Base-by-base conservation (phyloP, 2,113 vertebrate genomes). In the Myiopsitta monachus region DNA sequence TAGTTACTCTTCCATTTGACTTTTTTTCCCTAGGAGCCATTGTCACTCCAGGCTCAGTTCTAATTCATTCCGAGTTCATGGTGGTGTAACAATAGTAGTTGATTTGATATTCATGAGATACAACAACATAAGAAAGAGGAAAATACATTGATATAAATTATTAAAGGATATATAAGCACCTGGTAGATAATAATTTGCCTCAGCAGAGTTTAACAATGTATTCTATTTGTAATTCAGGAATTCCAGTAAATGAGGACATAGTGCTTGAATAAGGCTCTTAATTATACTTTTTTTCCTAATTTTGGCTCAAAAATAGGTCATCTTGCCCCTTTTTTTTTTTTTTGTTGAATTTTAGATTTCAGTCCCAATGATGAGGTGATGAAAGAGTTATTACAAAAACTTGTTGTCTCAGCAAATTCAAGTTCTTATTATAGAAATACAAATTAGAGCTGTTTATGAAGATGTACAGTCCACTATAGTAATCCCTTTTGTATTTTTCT, bases 131-230 rank as follows among this genome's bases (percentile, higher is more conserved):
- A 82, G 77, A 47, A 92, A 77, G 39, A 74, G 54, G 28, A 62
- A 89, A 95, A 87, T 70, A 72, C 10, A 72, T 76, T 69, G 22
- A 62, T 88, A 57, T 87, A 51, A 87, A 85, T 95, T 92, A 86
- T 79, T 92, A 85, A 94, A 82, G 30, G 17, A 19, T 79, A 94
- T 79, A 91, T 92, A 94, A 91, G 33, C 66, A 89, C 39, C 52
- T 73, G 52, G 44, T 91, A 75, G 82, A 76, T 76, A 87, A 47
- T 95, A 62, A 72, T 75, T 95, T 87, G 31, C 10, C 39, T 95
- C 23, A 64, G 11, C 66, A 61, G 46, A 87, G 22, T 95, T 76
- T 61, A 84, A 55, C 23, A 76, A 23, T 72, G 57, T 22, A 28
- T 94, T 81, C 26, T 54, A 10, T 70, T 79, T 59, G 57, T 75